Base-by-base conservation (phyloP, 2,888 invertebrate species). In the Clistopyga incitator region DNA sequence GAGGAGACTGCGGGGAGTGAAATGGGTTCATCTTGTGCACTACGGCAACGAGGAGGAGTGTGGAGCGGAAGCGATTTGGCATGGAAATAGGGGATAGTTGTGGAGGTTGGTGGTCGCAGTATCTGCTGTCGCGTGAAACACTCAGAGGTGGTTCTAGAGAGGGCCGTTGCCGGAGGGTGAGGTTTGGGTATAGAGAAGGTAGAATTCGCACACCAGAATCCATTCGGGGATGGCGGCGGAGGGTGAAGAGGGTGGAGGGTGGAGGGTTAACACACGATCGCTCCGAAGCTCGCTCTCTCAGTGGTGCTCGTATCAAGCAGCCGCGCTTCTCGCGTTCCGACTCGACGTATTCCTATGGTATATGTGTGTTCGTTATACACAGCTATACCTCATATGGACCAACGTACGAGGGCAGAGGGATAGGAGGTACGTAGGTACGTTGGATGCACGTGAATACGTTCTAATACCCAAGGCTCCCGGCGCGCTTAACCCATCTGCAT, bases 401-500 rank as follows among this genome's bases (percentile, higher is more conserved):
- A 25, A 54, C 25, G 56, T 59, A 68, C 42, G n/a, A 47, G 8
- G 47, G 20, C 20, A 4, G 65, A 65, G 18, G 65, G 45, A 67
- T 23, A 70, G 42, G 52, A 70, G 42, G 52, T 34, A 79, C 56
- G 56, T 47, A 15, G 15, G 20, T 45, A 64, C 64, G 64, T 64
- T 18, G 38, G 15, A 42, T 54, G 59, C 29, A 79, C 50, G 50
- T 59, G 61, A 72, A 83, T 61, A 72, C 61, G 59, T 71, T 76
- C 54, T 79, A 67, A 79, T 83, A 67, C 65, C 52, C 50, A 52
- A 59, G 79, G 34, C 47, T 71, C 42, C 68, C 71, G 59, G 65
- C 50, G 67, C 67, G 75, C 72, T 76, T 76, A 61, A 61, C 71
- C 74, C 65, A 85, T 86, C 84, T 82, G 79, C 81, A 85, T 85